phyloP scores from a whole-genome alignment of 1,140 invertebrate species.

The Dinothrombium tinctorium region DNA sequence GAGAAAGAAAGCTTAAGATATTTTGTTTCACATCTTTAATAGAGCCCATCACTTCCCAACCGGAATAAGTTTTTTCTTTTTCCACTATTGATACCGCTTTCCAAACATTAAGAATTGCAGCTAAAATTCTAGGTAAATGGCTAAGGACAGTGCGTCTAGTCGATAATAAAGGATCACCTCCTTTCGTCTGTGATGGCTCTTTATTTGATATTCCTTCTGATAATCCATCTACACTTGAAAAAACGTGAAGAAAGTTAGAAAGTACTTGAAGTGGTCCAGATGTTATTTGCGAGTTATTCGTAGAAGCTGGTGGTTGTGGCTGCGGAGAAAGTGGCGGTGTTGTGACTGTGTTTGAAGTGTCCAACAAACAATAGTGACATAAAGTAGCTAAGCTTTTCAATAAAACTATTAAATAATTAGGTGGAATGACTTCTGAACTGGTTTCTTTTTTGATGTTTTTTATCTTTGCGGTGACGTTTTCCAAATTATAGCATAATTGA shows the following conservation, averaged over 20 bases:
- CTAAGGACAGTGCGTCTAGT: constrained; percentile 46
- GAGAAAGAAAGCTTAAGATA: constrained; percentile 58
- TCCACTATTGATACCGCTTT: constrained; percentile 34
- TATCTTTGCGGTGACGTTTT: constrained; percentile 20
- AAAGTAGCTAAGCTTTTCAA: constrained; percentile 57
- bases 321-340: not conserved
- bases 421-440: constrained; percentile 22
- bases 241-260: constrained; percentile 53
- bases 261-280: constrained; percentile 23
- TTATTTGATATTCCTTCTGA: not conserved
- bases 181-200: not conserved
- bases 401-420: constrained; percentile 53
- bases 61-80: not conserved
- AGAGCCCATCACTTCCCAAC: constrained; percentile 20
- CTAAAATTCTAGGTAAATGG: constrained; percentile 54
- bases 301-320: not conserved
- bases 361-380: constrained; percentile 59
- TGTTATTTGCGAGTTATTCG: no score
- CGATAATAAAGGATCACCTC: constrained; percentile 25
- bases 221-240: constrained; percentile 18
- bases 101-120: constrained; percentile 54
- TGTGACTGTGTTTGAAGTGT: constrained; percentile 19
- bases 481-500: constrained; percentile 60
- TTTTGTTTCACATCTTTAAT: constrained; percentile 38
- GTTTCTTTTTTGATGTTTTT: not conserved